Base-by-base conservation (phyloP, 2,888 invertebrate species). In the Xestobium rufovillosum region DNA sequence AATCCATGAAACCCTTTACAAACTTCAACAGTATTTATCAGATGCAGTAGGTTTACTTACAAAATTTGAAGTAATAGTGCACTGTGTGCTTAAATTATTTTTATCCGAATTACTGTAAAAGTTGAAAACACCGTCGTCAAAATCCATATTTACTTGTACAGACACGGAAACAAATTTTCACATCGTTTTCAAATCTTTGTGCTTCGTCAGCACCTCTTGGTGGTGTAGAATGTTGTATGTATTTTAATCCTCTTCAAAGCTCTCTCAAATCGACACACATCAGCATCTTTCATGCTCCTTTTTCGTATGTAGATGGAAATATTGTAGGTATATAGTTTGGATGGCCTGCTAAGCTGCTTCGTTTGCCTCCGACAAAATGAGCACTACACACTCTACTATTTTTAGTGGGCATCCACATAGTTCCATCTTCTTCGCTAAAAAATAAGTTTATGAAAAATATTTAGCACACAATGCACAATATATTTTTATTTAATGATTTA, bases 301-400 rank as follows among this genome's bases (percentile, higher is more conserved):
- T 19, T 19, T 8, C n/a, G 23, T 19, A 19, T n/a, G n/a, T n/a
- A 19, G 23, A 19, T 19, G 23, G 23, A 19, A 19, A 19, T 19
- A 19, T 19, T 8, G 23, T 8, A 6, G 23, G 23, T 19, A 19
- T n/a, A 19, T 19, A 19, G n/a, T 19, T n/a, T 8, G 23, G 23
- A 19, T 19, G 23, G 6, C 23, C n/a, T 19, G 6, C 6, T 8
- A 8, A 6, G 6, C 6, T 19, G n/a, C 23, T 19, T 19, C 23
- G 6, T 19, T 19, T 19, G 6, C 23, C 23, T n/a, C n/a, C 23
- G 6, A 19, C 23, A 19, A 19, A 19, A 19, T 19, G 23, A 8
- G n/a, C 23, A 19, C 23, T 19, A n/a, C 23, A 19, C 23, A 19
- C 23, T 19, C n/a, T 19, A n/a, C 23, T 19, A 19, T 19, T 19